Conservation (phyloP, 2,797 vertebrate species). For the Phylloscopus collybita region DNA sequence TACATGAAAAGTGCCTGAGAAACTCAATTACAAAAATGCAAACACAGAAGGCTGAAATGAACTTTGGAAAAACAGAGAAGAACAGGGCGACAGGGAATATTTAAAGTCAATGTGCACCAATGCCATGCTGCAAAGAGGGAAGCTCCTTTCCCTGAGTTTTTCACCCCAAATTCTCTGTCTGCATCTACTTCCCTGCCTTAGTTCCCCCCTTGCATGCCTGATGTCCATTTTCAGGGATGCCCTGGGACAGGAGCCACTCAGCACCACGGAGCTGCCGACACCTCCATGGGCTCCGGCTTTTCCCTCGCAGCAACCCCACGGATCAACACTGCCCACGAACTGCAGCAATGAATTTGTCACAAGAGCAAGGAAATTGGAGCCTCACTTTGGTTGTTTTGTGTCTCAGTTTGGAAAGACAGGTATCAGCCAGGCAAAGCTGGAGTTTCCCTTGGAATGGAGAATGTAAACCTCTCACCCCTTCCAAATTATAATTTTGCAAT, state of each 20-base stretch:
- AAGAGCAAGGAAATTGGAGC: slow-evolving; percentile 53
- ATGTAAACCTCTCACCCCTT: too few relatives aligned
- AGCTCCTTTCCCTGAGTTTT: neutral
- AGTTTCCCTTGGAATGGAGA: too few relatives aligned
- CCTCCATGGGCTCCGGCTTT: neutral
- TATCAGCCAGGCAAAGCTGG: too few relatives aligned
- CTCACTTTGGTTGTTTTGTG: neutral
- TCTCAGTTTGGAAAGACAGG: too few relatives aligned
- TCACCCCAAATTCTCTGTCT: neutral
- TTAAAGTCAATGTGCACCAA: fast-evolving
- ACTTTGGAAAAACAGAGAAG: too few relatives aligned
- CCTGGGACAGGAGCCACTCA: neutral
- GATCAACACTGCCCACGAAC: slow-evolving; percentile 1
- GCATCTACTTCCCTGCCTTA: neutral
- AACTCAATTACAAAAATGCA: too few relatives aligned
- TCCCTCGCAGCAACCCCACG: neutral
- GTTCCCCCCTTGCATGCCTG: neutral
- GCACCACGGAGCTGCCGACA: neutral
- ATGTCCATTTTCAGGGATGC: fast-evolving
- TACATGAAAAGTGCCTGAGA: too few relatives aligned
- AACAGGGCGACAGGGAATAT: neutral
- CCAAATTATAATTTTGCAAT: too few relatives aligned
- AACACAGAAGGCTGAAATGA: too few relatives aligned
- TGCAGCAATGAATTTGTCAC: slow-evolving; percentile 68
- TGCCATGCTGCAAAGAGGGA: fast-evolving